Conservation (phyloP, 2,797 vertebrate species). For the Cacajao melanocephalus region DNA sequence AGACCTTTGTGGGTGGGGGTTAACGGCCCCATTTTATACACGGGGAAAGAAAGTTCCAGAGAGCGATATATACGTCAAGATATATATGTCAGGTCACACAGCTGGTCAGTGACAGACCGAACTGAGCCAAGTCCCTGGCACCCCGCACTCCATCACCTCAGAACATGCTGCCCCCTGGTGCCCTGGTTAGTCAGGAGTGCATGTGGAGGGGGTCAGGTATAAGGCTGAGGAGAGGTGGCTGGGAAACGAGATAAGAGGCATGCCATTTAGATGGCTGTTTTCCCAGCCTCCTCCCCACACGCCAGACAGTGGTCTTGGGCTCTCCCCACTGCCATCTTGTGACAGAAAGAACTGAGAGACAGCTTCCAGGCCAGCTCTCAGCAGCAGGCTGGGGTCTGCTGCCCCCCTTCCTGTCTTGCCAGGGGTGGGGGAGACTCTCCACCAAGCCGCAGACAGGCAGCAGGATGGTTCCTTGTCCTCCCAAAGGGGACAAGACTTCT, state of each 20-base stretch:
- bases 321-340: slow-evolving; percentile 56
- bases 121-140: neutral
- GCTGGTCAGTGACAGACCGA: neutral
- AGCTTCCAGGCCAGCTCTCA: slow-evolving; percentile 66
- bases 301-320: slow-evolving; percentile 75
- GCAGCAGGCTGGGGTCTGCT: neutral
- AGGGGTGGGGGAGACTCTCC: neutral
- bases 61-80: neutral
- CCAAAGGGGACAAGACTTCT: neutral
- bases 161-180: neutral
- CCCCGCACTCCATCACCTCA: neutral
- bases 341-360: slow-evolving; percentile 72
- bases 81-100: neutral
- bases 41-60: neutral
- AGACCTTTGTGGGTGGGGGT: neutral
- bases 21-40: neutral
- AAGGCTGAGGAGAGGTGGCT: neutral
- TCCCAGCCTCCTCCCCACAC: slow-evolving; percentile 69
- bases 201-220: neutral
- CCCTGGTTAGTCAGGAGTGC: neutral
- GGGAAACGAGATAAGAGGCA: neutral
- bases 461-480: neutral
- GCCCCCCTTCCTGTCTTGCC: neutral
- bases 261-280: neutral
- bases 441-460: neutral